Base-by-base conservation (phyloP, 2,797 vertebrate species). In the Scleropages formosus region DNA sequence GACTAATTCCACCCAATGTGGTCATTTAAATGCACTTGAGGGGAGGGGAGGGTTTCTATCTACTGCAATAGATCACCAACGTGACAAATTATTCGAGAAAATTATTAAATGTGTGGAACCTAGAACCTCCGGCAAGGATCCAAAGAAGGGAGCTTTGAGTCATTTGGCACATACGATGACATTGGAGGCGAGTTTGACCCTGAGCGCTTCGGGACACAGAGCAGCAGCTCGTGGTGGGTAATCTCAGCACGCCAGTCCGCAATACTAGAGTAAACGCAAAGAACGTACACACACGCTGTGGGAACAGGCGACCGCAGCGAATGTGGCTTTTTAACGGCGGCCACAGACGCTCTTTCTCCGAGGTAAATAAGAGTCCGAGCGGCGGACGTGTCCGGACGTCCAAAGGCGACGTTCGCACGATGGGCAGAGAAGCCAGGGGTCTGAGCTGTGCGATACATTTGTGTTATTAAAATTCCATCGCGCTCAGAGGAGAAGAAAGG, bases 341-440 rank as follows among this genome's bases (percentile, higher is more conserved):
- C n/a, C n/a, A n/a, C n/a, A n/a, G n/a, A n/a, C n/a, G n/a, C n/a
- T n/a, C n/a, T n/a, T n/a, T 58, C 49, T 63, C 31, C 24, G 4
- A 68, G 51, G 58, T 31, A 59, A 77, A 67, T 61, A 72, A 46
- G 51, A 73, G 70, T 66, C 49, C 20, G n/a, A 56, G 44, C n/a
- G 26, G 51, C 62, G 60, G 66, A 58, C 77, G 74, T 76, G 74
- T 67, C 64, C 10, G 69, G 70, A 72, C 73, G 56, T 24, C 61
- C 46, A 12, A 61, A 68, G 74, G 65, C 58, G 74, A n/a, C 44
- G 58, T 44, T 59, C 18, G 65, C 31, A 31, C 6, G 31, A 6
- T 6, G 31, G 31, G 26, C 47, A 69, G 13, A 7, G 16, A 15
- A 8, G 15, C 4, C 26, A 13, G 27, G 69, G 4, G 56, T 26